phyloP scores from a whole-genome alignment of 2,888 invertebrate genomes.

The Leucania comma region DNA sequence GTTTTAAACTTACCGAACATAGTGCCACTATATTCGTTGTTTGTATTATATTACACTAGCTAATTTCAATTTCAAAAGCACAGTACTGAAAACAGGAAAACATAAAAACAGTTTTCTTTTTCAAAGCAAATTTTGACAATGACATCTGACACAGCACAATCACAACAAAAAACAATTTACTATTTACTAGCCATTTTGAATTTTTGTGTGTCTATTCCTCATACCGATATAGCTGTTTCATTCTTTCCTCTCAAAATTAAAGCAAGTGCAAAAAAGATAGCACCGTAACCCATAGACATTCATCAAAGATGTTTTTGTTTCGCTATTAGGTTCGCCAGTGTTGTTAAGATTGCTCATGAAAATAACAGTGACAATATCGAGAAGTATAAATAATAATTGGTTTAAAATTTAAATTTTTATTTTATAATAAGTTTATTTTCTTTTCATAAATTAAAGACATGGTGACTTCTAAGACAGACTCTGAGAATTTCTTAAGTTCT shows the following conservation, averaged over 20 bases:
- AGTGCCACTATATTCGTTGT: background rate
- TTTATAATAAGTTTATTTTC: background rate
- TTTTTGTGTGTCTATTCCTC: conserved; percentile 7
- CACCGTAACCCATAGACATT: background rate
- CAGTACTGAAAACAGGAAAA: conserved; percentile 16
- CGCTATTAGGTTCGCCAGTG: background rate
- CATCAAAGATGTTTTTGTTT: background rate
- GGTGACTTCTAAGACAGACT: background rate
- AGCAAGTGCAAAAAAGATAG: conserved; percentile 18
- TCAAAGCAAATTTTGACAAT: conserved; percentile 29
- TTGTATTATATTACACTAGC: background rate
- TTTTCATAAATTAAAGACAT: background rate
- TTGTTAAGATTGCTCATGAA: background rate
- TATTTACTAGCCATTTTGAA: conserved; percentile 18
- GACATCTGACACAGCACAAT: conserved; percentile 53
- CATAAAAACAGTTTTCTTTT: background rate
- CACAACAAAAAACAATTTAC: conserved; percentile 17
- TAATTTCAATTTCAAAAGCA: background rate
- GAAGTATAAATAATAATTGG: background rate
- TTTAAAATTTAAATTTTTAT: background rate
- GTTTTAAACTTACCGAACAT: conserved; percentile 45
- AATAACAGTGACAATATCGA: conserved; percentile 5
- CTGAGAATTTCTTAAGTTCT: no score
- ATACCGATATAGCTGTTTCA: background rate
- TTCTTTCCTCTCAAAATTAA: background rate